phyloP scores from a whole-genome alignment of 2,797 vertebrate genomes.

The Adrianichthys oophorus region DNA sequence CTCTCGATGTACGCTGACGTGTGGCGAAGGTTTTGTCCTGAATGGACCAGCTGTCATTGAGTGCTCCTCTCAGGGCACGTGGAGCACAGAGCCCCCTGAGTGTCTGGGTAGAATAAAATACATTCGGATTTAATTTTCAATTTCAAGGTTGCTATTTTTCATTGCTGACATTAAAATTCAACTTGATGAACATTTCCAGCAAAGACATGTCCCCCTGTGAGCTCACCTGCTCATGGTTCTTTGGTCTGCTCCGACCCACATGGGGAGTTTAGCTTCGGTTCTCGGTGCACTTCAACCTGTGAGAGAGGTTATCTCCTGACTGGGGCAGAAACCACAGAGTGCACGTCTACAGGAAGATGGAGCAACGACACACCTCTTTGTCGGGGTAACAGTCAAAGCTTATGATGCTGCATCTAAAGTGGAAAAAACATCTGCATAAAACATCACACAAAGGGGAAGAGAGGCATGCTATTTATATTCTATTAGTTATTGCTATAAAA shows the following conservation, averaged over 20 bases:
- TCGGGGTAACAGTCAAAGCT: slow-evolving; percentile 35
- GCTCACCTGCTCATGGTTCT: slow-evolving; percentile 23
- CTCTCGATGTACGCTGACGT: slow-evolving; percentile 47
- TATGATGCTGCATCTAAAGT: neutral
- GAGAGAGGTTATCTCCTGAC: slow-evolving; percentile 48
- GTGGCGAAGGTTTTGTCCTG: slow-evolving; percentile 46
- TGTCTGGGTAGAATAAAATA: too few species aligned
- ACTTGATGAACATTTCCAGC: too few species aligned
- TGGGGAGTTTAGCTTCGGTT: slow-evolving; percentile 51
- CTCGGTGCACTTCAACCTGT: slow-evolving; percentile 55
- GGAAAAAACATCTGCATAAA: too few species aligned
- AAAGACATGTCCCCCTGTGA: slow-evolving; percentile 7
- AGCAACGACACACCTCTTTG: slow-evolving; percentile 31
- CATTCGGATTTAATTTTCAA: slow-evolving; percentile 11
- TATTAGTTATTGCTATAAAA: too few species aligned
- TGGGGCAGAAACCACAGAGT: slow-evolving; percentile 29
- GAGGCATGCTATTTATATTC: too few species aligned
- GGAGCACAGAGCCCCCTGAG: slow-evolving; percentile 1
- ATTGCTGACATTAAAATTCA: too few species aligned
- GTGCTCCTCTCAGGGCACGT: slow-evolving; percentile 39
- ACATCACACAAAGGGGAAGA: too few species aligned
- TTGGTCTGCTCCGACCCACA: slow-evolving; percentile 43
- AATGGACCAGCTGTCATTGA: slow-evolving; percentile 28
- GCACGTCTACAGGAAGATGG: slow-evolving; percentile 47
- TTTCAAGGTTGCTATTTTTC: too few species aligned